Evolutionary conservation across 2,113 vertebrate genomes (phyloP).

Genomic region (Ginglymostoma cirratum): DNA sequence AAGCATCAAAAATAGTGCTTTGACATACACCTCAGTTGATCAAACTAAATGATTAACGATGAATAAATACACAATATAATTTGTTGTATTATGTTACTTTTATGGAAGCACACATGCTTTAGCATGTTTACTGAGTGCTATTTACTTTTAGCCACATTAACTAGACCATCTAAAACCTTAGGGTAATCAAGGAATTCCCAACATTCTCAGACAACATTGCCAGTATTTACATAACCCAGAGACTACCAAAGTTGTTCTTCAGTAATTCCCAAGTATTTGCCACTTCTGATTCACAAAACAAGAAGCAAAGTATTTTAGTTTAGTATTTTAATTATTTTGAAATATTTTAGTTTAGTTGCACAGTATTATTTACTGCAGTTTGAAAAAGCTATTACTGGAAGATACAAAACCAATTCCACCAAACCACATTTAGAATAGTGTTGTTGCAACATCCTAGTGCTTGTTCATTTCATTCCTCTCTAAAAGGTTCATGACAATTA

Average conservation of each 20-base stretch:
- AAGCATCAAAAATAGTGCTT: not conserved
- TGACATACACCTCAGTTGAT: not conserved
- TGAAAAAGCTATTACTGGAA: not conserved
- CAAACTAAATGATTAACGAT: not conserved
- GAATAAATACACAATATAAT: not conserved
- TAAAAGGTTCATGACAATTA: not conserved
- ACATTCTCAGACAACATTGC: slow-evolving; percentile 61
- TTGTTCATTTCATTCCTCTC: not conserved
- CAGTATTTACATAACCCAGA: not conserved
- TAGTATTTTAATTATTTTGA: too few relatives aligned
- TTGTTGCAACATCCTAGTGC: not conserved
- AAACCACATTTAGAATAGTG: not conserved
- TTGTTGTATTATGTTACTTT: not conserved
- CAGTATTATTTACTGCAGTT: not conserved
- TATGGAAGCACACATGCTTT: not conserved
- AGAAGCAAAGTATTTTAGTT: not conserved
- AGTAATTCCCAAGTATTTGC: not conserved
- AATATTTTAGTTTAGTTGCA: not conserved
- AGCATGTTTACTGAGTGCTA: slow-evolving; percentile 40
- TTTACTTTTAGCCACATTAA: slow-evolving; percentile 61
- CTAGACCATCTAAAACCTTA: slow-evolving; percentile 63
- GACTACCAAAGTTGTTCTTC: not conserved
- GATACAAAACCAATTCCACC: not conserved
- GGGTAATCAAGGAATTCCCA: slow-evolving; percentile 70
- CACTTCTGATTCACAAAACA: not conserved